Evolutionary conservation across 2,888 invertebrate genomes (phyloP).

Genomic region (Cybosia mesomella): DNA sequence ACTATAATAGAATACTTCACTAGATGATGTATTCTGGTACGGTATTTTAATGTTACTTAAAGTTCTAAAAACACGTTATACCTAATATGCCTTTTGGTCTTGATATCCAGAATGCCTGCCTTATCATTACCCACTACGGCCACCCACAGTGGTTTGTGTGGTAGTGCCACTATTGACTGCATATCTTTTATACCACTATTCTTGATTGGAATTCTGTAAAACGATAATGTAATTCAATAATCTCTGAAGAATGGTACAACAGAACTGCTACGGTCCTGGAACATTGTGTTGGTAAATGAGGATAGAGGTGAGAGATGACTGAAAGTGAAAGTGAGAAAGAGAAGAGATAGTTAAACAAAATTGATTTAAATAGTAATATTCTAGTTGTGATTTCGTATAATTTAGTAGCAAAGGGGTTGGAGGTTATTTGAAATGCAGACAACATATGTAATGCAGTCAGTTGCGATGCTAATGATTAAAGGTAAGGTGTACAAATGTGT

Average conservation of each 20-base stretch:
- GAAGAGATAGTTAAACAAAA: neutral
- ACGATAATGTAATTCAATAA: neutral
- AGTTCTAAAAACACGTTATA: no score
- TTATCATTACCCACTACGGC: constrained; percentile 97
- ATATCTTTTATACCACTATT: constrained; percentile 90
- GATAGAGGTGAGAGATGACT: no score
- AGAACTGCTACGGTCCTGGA: neutral
- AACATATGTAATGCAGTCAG: no score
- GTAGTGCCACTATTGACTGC: constrained; percentile 91
- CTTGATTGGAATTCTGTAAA: constrained; percentile 79
- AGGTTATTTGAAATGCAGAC: no score
- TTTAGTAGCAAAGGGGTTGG: neutral
- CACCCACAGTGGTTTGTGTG: constrained; percentile 94
- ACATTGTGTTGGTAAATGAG: neutral
- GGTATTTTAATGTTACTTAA: no score
- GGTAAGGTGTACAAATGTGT: no score
- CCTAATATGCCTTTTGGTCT: constrained; percentile 95
- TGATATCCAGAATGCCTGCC: constrained; percentile 95
- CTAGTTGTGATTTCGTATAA: neutral
- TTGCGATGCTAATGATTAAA: no score
- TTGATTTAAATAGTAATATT: neutral
- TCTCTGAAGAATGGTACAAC: neutral
- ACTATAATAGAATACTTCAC: neutral
- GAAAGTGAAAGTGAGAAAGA: no score
- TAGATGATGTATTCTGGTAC: neutral